phyloP scores from a whole-genome alignment of 2,113 vertebrate species.

The Atherinomorus stipes region DNA sequence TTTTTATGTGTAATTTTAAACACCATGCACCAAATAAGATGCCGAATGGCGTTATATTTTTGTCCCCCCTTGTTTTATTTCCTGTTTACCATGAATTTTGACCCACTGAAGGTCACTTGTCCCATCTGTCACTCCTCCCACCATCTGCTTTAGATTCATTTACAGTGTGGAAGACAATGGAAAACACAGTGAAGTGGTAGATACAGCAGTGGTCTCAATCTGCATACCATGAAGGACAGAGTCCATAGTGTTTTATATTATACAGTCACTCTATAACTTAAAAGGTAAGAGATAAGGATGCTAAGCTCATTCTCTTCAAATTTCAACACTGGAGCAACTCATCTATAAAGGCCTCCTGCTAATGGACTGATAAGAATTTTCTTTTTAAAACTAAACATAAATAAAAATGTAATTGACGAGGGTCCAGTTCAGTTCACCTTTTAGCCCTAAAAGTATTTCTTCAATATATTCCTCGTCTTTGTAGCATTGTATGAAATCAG shows the following conservation, averaged over 20 bases:
- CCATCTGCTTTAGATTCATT: constrained; percentile 53
- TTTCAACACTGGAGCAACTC: too few relatives aligned
- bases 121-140: constrained; percentile 50
- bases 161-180: constrained; percentile 18
- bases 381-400: too few relatives aligned
- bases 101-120: constrained; percentile 39
- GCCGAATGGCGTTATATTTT: constrained; percentile 5
- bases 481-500: too few relatives aligned
- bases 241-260: neutral
- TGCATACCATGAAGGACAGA: neutral
- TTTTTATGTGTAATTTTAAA: neutral
- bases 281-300: too few relatives aligned
- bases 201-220: constrained; percentile 4
- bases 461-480: too few relatives aligned
- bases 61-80: constrained; percentile 7
- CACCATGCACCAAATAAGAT: neutral
- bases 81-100: constrained; percentile 23
- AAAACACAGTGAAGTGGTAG: neutral
- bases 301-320: too few relatives aligned
- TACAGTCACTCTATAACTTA: neutral
- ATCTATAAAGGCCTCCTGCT: too few relatives aligned
- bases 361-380: too few relatives aligned
- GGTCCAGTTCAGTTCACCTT: too few relatives aligned
- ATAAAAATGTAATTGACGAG: too few relatives aligned
- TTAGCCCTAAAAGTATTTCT: too few relatives aligned